phyloP scores from a whole-genome alignment of 2,797 vertebrate species.

The Melanotaenia trifasciata region DNA sequence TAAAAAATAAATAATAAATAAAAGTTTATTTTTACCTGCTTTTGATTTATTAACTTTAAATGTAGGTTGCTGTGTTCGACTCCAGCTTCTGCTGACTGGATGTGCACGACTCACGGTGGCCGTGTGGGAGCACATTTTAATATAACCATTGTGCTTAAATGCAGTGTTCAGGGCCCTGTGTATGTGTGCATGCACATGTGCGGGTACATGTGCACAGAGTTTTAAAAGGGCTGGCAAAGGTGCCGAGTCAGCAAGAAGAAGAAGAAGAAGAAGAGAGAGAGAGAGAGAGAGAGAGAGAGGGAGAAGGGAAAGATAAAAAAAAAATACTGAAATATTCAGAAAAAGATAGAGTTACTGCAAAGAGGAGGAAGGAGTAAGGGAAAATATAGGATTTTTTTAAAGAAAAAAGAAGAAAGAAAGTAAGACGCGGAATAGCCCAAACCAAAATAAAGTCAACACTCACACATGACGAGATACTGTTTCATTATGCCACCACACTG shows the following conservation, averaged over 20 bases:
- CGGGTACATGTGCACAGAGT: slow-evolving; percentile 34
- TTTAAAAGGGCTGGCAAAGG: slow-evolving; percentile 64
- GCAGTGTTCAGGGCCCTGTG: slow-evolving; percentile 37
- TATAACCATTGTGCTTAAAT: slow-evolving; percentile 69
- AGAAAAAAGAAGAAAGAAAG: not conserved
- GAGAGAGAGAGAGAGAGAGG: not conserved
- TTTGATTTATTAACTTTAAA: slow-evolving; percentile 70
- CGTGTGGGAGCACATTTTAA: slow-evolving; percentile 66
- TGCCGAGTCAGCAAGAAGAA: slow-evolving; percentile 74
- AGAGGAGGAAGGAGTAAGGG: not conserved
- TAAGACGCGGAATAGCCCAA: slow-evolving; percentile 30
- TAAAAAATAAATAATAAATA: slow-evolving; percentile 17
- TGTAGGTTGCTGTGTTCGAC: slow-evolving; percentile 69
- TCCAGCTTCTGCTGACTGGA: slow-evolving; percentile 73
- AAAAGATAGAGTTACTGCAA: slow-evolving; percentile 5
- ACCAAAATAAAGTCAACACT: slow-evolving; percentile 45
- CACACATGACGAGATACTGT: slow-evolving; percentile 45
- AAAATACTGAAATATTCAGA: slow-evolving; percentile 52
- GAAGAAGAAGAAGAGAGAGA: slow-evolving; percentile 6
- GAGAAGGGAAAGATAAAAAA: slow-evolving; percentile 39
- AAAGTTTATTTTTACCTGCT: slow-evolving; percentile 58
- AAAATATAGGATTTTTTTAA: not conserved
- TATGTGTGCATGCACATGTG: slow-evolving; percentile 27
- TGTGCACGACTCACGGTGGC: slow-evolving; percentile 45
- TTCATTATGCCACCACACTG: slow-evolving; percentile 64